A percentile compares a stretch with the other conserved stretches of the same genome.
These are phyloP conservation scores for Puntigrus tetrazona DNA, from an alignment of 2,113 vertebrate species.

Conservation along the genomic window DNA sequence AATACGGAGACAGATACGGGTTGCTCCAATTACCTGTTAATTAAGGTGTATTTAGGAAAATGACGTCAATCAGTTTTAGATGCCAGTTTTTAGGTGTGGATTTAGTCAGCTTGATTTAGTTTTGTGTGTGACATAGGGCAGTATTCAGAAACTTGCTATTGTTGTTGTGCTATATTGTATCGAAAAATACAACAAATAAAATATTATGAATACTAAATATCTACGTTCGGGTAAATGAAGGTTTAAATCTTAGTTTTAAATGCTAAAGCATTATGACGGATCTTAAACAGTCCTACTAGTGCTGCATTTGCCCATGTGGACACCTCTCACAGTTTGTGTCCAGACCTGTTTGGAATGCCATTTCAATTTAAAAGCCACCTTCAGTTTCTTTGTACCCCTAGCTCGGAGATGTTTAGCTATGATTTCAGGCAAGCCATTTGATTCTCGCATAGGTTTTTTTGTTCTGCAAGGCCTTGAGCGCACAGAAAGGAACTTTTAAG, in stretches of 20 bases:
- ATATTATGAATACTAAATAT: not conserved
- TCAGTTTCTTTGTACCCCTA: not conserved
- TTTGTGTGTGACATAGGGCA: not conserved
- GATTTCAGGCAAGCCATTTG: constrained; percentile 5
- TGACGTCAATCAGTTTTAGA: not conserved
- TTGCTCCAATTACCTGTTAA: not conserved
- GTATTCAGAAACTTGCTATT: not conserved
- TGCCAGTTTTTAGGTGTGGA: not conserved
- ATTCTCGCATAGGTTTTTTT: not conserved
- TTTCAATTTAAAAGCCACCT: not conserved
- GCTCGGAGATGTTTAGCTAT: not conserved
- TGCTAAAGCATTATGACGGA: not conserved
- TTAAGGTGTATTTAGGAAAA: not conserved
- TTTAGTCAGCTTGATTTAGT: not conserved
- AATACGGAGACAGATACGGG: not conserved
- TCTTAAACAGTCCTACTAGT: constrained; percentile 15
- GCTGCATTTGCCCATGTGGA: constrained; percentile 59
- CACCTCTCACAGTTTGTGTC: constrained; percentile 69
- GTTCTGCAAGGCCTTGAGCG: not conserved
- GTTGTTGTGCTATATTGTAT: no score
- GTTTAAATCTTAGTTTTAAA: not conserved
- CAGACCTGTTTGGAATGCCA: constrained; percentile 78
- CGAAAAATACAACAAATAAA: not conserved
- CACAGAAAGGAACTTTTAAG: not conserved
- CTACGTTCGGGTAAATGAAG: not conserved